phyloP scores from a whole-genome alignment of 2,888 invertebrate species.

The Cyrtodaria siliqua region DNA sequence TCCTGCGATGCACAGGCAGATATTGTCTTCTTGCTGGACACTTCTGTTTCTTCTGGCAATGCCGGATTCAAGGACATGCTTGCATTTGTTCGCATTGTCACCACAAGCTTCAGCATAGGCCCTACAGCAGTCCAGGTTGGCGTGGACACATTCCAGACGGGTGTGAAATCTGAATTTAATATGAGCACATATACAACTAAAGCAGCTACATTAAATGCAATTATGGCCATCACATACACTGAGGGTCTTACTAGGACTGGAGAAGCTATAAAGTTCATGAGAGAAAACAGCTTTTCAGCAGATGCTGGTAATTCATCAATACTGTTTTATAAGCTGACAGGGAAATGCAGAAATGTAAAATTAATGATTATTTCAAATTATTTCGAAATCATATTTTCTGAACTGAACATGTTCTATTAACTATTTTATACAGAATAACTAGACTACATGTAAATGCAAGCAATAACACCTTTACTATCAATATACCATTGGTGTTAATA shows the following conservation, averaged over 20 bases:
- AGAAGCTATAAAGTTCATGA: conserved; percentile 68
- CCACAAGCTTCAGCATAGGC: conserved; percentile 72
- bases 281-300: conserved; percentile 66
- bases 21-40: conserved; percentile 77
- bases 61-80: conserved; percentile 76
- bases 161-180: conserved; percentile 70
- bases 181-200: conserved; percentile 66
- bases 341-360: too few species aligned
- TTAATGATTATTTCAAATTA: too few species aligned
- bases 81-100: conserved; percentile 70
- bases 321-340: too few species aligned
- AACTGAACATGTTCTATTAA: too few species aligned
- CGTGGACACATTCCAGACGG: conserved; percentile 75
- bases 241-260: conserved; percentile 74
- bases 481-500: too few species aligned
- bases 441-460: too few species aligned
- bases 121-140: conserved; percentile 60
- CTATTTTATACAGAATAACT: too few species aligned
- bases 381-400: too few species aligned
- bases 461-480: too few species aligned
- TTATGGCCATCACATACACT: conserved; percentile 59
- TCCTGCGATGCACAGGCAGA: conserved; percentile 76
- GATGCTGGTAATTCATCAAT: conserved; percentile 63
- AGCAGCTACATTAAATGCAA: conserved; percentile 58
- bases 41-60: conserved; percentile 75